Percentiles rank a stretch among this genome's conserved stretches.
Evolutionary conservation across 2,113 vertebrate species (phyloP).

Genomic region (Chloropsis cyanopogon): DNA sequence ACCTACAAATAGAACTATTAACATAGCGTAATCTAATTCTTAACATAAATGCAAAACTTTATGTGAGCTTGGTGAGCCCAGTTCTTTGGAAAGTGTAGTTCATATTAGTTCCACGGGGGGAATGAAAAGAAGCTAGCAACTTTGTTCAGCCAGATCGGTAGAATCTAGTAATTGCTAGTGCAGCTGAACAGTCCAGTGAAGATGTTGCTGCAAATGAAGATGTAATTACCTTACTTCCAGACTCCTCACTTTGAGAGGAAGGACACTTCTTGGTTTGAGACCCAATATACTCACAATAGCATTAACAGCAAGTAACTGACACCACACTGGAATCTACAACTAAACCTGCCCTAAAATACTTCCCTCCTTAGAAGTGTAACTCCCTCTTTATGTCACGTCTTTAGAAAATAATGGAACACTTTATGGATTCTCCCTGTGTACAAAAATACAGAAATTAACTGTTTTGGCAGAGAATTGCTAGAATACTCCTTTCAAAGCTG

Average conservation of each 20-base stretch:
- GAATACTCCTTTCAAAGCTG: background rate
- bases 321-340: background rate
- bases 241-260: background rate
- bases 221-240: background rate
- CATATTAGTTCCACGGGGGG: background rate
- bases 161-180: background rate
- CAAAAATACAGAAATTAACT: background rate
- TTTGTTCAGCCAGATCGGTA: background rate
- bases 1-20: background rate
- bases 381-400: background rate
- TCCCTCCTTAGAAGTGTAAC: background rate
- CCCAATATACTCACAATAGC: background rate
- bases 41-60: background rate
- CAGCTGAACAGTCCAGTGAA: background rate
- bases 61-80: background rate
- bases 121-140: background rate
- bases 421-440: background rate
- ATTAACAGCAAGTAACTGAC: background rate
- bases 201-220: background rate
- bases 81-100: background rate
- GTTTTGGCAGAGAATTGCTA: background rate
- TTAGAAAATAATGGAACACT: background rate
- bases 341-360: background rate
- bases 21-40: background rate
- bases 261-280: background rate